These are phyloP conservation scores for Nomada lathburiana DNA, from an alignment of 2,888 invertebrate genomes.

Conservation along the genomic window DNA sequence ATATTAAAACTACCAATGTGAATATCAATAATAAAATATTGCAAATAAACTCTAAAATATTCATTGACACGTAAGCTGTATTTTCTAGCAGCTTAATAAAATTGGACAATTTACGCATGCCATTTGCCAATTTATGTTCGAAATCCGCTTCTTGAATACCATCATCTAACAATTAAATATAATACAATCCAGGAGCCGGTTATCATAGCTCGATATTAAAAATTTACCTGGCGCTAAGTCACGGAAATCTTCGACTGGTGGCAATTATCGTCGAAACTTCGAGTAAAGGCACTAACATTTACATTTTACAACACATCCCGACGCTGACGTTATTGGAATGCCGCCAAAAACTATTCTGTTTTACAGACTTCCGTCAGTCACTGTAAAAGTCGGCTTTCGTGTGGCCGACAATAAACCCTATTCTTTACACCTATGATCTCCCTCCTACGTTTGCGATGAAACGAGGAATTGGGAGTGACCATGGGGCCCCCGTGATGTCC, in stretches of 20 bases:
- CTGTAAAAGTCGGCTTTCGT: slow-evolving; percentile 31
- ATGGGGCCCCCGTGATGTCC: slow-evolving; percentile 16
- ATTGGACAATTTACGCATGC: too few species aligned
- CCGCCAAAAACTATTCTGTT: slow-evolving; percentile 16
- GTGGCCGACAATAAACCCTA: slow-evolving; percentile 41
- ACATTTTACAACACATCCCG: slow-evolving; percentile 2
- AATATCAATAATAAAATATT: too few species aligned
- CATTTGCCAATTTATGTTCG: too few species aligned
- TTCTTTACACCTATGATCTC: slow-evolving; percentile 35
- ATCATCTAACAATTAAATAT: too few species aligned
- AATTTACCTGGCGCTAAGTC: neutral
- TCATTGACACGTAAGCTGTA: too few species aligned
- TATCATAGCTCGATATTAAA: neutral
- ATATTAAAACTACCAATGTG: too few species aligned
- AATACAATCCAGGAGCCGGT: too few species aligned
- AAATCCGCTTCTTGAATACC: too few species aligned
- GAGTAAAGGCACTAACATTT: neutral
- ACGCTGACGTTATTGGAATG: neutral
- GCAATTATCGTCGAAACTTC: neutral
- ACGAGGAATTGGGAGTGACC: slow-evolving; percentile 19
- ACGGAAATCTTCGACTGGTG: neutral
- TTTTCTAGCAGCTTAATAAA: too few species aligned
- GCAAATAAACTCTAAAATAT: too few species aligned
- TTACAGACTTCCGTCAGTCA: slow-evolving; percentile 27
- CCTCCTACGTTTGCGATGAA: slow-evolving; percentile 9